Conservation (phyloP, 2,888 invertebrate genomes). For the Strigamia transsilvanica region DNA sequence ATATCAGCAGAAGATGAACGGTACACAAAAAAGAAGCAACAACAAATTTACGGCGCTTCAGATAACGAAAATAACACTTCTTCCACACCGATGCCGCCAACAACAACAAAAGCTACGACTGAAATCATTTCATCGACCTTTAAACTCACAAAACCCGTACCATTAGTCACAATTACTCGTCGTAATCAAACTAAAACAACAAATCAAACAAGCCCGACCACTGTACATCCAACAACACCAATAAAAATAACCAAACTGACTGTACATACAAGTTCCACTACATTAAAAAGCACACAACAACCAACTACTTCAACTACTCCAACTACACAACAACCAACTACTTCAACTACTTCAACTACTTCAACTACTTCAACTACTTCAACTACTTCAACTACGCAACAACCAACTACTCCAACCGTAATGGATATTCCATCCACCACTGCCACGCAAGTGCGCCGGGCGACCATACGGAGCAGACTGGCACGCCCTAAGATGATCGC, state of each 20-base stretch:
- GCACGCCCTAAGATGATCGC: slow-evolving; percentile 2
- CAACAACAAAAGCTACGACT: not conserved
- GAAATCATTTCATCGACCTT: not conserved
- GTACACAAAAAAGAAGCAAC: not conserved
- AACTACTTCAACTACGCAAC: not conserved
- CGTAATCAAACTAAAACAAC: not conserved
- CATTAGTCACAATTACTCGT: not conserved
- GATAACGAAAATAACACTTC: not conserved
- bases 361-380: not conserved
- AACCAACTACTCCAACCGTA: not conserved
- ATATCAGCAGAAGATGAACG: slow-evolving; percentile 44
- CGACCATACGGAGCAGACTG: not conserved
- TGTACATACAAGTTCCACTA: not conserved
- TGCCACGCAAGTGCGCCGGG: not conserved
- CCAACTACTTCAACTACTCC: not conserved
- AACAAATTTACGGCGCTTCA: not conserved
- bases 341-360: not conserved
- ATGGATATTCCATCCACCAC: slow-evolving; percentile 1
- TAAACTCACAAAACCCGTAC: not conserved
- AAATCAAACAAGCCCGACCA: not conserved
- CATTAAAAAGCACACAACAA: slow-evolving; percentile 3
- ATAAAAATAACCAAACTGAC: not conserved
- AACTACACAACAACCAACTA: slow-evolving; percentile 10
- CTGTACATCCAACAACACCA: not conserved
- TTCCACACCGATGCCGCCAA: not conserved